A percentile compares a stretch with the other conserved stretches of the same genome.
Conservation (phyloP, 1,140 invertebrate species). For the Drosophila sturtevanti region DNA sequence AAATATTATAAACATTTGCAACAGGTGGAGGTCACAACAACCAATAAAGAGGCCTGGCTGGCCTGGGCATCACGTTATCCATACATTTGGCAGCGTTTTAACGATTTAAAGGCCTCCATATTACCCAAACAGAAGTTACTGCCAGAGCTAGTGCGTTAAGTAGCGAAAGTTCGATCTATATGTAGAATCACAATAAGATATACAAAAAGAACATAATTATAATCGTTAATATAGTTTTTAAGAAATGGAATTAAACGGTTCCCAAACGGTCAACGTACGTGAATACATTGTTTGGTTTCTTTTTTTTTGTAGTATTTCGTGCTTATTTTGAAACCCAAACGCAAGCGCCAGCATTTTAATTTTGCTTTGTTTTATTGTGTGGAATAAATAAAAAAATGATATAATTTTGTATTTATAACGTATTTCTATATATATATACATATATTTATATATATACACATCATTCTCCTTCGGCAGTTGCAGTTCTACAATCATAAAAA, state of each 20-base stretch:
- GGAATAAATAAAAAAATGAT: constrained; percentile 14
- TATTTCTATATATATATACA: constrained; percentile 32
- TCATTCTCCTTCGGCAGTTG: background rate
- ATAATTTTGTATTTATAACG: constrained; percentile 34
- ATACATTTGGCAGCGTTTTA: constrained; percentile 65
- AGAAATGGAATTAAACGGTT: constrained; percentile 43
- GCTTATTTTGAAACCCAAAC: constrained; percentile 34
- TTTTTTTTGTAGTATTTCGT: constrained; percentile 45
- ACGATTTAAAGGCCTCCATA: constrained; percentile 60
- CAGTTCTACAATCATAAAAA: constrained; percentile 56
- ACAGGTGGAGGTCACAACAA: constrained; percentile 61
- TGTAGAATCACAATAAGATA: too few relatives aligned
- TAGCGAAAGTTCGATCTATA: background rate
- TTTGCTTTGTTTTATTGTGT: constrained; percentile 12
- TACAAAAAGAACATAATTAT: background rate
- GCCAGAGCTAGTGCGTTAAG: constrained; percentile 72
- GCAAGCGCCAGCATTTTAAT: constrained; percentile 28
- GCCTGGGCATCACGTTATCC: constrained; percentile 65
- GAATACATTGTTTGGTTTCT: too few relatives aligned
- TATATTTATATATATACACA: constrained; percentile 29
- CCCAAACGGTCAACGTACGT: constrained; percentile 17
- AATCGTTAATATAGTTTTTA: constrained; percentile 39
- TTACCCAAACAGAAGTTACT: constrained; percentile 70
- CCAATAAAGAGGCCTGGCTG: constrained; percentile 64
- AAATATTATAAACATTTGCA: constrained; percentile 75